Evolutionary conservation across 2,113 vertebrate species (phyloP).

Genomic region (Pteruthius melanotis): DNA sequence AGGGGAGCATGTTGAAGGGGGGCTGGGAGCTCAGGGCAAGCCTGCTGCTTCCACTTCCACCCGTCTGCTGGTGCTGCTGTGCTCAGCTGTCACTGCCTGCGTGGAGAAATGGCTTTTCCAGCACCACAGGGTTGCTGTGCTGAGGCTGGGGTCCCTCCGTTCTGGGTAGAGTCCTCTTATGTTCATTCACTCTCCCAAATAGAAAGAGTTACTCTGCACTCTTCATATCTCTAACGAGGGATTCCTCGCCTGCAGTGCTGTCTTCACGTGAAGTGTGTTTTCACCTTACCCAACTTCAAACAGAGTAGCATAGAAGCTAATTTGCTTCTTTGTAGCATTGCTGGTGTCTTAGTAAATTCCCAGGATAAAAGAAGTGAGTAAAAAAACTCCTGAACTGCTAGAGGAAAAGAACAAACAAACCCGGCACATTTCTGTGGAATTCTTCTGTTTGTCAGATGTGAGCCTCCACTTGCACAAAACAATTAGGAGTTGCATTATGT

Average conservation of each 20-base stretch:
- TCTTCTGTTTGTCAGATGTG: conserved; percentile 19
- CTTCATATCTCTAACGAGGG: background rate
- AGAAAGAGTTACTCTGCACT: background rate
- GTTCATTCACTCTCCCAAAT: background rate
- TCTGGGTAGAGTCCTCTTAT: background rate
- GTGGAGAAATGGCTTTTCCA: background rate
- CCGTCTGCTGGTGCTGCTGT: background rate
- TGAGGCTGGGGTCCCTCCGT: background rate
- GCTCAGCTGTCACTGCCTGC: background rate
- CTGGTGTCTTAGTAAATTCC: conserved; percentile 21
- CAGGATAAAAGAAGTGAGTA: conserved; percentile 17
- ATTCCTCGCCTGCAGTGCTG: background rate
- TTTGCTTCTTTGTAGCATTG: conserved; percentile 47
- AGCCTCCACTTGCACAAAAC: conserved; percentile 16
- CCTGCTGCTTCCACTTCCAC: background rate
- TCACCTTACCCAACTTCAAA: background rate
- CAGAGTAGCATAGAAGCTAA: background rate
- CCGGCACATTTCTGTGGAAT: background rate
- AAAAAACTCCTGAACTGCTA: background rate
- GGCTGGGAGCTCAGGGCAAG: background rate
- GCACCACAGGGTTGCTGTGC: background rate
- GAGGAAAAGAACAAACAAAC: conserved; percentile 23
- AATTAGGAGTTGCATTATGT: conserved; percentile 47
- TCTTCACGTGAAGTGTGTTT: background rate
- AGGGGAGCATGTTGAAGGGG: rapidly evolving